phyloP scores from a whole-genome alignment of 1,140 invertebrate genomes.

The Leptonema lineaticorne region DNA sequence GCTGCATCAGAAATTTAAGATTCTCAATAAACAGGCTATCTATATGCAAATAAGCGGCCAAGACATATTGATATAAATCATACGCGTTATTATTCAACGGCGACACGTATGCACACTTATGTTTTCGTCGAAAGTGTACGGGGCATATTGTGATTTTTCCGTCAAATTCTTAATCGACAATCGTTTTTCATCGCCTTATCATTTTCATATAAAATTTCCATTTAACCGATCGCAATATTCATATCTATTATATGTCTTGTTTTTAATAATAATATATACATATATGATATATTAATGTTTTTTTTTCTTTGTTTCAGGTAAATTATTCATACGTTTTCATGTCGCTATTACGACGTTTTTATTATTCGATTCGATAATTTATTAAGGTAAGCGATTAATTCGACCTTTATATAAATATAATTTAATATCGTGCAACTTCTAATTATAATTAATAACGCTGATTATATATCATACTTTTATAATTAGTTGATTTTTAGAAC shows the following conservation, averaged over 20 bases:
- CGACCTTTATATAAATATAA: no score
- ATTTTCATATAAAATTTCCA: neutral
- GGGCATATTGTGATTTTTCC: neutral
- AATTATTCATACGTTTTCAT: neutral
- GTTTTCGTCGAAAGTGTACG: neutral
- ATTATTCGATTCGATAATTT: no score
- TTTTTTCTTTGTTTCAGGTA: conserved; percentile 10
- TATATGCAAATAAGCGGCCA: conserved; percentile 40
- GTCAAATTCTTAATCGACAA: neutral
- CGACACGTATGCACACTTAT: neutral
- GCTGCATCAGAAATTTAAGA: conserved; percentile 6
- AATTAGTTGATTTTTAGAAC: no score
- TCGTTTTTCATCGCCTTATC: conserved; percentile 1
- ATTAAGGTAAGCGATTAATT: no score
- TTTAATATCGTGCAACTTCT: no score
- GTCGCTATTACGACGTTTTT: no score
- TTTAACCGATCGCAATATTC: neutral
- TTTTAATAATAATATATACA: neutral
- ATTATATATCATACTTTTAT: no score
- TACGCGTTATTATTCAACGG: conserved; percentile 30
- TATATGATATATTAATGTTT: neutral
- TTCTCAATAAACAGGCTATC: conserved; percentile 39
- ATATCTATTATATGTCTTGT: neutral
- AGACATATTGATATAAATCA: conserved; percentile 41
- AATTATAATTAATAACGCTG: no score